Percentiles rank a stretch among this genome's conserved stretches.
Evolutionary conservation across 2,113 vertebrate species (phyloP).

Genomic region (Formicarius rufipectus): DNA sequence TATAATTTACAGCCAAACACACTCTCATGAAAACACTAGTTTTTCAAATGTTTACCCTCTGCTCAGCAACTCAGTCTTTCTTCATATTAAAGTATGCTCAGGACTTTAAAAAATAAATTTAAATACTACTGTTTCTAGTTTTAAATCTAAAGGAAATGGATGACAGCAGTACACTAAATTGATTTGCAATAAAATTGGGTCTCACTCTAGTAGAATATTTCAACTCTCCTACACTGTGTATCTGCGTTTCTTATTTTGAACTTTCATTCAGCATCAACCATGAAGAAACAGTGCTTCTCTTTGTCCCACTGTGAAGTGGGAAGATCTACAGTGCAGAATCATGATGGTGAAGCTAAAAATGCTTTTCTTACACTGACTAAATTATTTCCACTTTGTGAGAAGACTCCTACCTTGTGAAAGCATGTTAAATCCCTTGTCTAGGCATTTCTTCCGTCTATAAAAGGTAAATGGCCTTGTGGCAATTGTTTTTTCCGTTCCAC

Average conservation of each 20-base stretch:
- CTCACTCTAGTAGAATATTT: background rate
- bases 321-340: background rate
- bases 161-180: conserved; percentile 33
- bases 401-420: background rate
- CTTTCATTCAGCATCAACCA: background rate
- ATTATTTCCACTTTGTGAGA: background rate
- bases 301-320: background rate
- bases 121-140: conserved; percentile 3
- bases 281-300: background rate
- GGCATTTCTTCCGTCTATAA: background rate
- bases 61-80: background rate
- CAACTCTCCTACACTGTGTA: background rate
- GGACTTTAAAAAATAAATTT: conserved; percentile 15
- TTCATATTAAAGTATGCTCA: background rate
- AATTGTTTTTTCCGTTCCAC: background rate
- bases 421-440: conserved; percentile 3
- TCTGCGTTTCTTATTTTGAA: conserved; percentile 3
- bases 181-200: conserved; percentile 50
- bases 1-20: background rate
- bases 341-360: background rate
- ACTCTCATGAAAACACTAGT: background rate
- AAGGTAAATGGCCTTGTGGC: background rate
- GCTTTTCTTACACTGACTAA: background rate
- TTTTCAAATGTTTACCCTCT: conserved; percentile 1
- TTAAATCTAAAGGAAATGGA: background rate